Percentiles rank a stretch among this genome's conserved stretches.
Conservation (phyloP, 2,113 vertebrate species). For the Aegithalos caudatus region DNA sequence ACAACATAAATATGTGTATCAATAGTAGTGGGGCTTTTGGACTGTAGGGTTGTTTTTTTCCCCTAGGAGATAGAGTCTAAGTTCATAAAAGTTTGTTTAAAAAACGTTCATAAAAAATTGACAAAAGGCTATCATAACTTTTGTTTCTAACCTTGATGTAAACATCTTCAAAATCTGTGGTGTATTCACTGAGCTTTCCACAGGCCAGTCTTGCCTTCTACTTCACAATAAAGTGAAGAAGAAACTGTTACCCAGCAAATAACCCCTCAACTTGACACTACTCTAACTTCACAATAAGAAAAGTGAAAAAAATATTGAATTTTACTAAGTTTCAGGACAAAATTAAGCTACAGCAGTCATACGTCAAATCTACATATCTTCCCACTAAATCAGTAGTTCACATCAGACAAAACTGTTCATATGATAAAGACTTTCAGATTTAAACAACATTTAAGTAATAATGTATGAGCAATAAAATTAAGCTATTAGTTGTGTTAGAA, state of each 20-base stretch:
- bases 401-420: not conserved
- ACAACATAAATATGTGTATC: not conserved
- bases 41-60: not conserved
- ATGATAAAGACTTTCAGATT: not conserved
- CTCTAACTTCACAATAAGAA: not conserved
- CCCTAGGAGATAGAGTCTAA: not conserved
- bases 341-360: not conserved
- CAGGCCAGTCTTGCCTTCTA: not conserved
- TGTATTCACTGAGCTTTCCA: not conserved
- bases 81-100: too few species aligned
- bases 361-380: not conserved
- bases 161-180: not conserved
- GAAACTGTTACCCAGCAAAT: not conserved
- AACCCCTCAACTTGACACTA: not conserved
- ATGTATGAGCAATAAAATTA: not conserved
- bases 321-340: not conserved
- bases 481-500: not conserved
- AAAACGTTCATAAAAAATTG: not conserved
- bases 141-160: not conserved
- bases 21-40: fast-evolving
- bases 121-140: not conserved
- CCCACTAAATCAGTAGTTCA: not conserved
- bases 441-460: not conserved
- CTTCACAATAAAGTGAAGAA: not conserved
- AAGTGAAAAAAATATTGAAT: not conserved